Base-by-base conservation (phyloP, 2,888 invertebrate genomes). In the Allophyes oxyacanthae region DNA sequence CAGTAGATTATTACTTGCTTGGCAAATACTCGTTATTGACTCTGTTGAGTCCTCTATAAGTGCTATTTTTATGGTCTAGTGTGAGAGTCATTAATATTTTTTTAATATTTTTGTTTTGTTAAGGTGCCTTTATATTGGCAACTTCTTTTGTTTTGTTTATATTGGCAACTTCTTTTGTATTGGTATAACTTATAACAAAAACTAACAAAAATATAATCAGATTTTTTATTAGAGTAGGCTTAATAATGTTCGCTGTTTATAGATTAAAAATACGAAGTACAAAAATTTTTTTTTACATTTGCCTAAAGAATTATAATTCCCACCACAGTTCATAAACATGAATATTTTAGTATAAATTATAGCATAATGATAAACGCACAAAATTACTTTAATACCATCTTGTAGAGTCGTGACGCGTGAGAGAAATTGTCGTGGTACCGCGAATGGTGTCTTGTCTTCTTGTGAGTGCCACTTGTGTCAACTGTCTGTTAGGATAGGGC, bases 11-110 rank as follows among this genome's bases (percentile, higher is more conserved):
- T 52, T 57, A 60, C 45, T 48, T 34, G 52, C 61, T 62, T 51
- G 26, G 49, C 64, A 63, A 64, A 61, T 54, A 65, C 63, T 57
- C 44, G 48, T 57, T 63, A 67, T 52, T 38, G 14, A 20, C 8
- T 45, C 11, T 11, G 50, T 50, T 38, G 34, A 37, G 44, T 20
- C 14, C n/a, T 43, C 33, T 52, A 13, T 36, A 32, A 40, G 7
- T 37, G 32, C 33, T 48, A 55, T 37, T 15, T 43, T 20, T 40
- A 51, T 48, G 11, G 9, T 26, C 14, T 5, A 15, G 9, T 58
- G 28, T 41, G 15, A 9, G 14, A 9, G 10, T 40, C 6, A 11
- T 41, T 30, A n/a, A 25, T 48, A 37, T 33, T 13, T 14, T 14
- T 13, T 7, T 28, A 28, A n/a, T n/a, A n/a, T n/a, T n/a, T n/a